Conservation (phyloP, 2,113 vertebrate species). For the Xenus cinereus region DNA sequence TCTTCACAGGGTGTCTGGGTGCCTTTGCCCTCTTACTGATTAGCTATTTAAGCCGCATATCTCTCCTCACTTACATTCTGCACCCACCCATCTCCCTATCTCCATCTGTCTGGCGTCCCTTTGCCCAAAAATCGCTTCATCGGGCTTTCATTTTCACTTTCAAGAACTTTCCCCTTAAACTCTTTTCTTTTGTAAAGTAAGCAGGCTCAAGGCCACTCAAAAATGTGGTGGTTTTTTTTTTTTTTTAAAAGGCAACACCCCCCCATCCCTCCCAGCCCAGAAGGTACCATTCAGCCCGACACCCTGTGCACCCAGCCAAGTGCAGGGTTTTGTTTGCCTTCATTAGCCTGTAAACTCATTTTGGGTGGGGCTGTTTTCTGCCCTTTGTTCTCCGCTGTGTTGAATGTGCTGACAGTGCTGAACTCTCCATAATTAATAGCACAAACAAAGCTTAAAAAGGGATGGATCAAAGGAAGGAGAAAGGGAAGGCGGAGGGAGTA, state of each 20-base stretch:
- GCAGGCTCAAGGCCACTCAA: background rate
- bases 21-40: slow-evolving; percentile 56
- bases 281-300: slow-evolving; percentile 13
- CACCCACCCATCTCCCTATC: slow-evolving; percentile 30
- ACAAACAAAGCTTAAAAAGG: slow-evolving; percentile 42
- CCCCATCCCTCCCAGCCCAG: background rate
- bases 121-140: slow-evolving; percentile 19
- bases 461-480: slow-evolving; percentile 49
- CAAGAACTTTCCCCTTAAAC: slow-evolving; percentile 11
- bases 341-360: slow-evolving; percentile 63
- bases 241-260: background rate
- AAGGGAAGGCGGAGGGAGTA: slow-evolving; percentile 45
- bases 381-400: slow-evolving; percentile 54
- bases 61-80: slow-evolving; percentile 28
- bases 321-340: slow-evolving; percentile 58
- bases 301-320: slow-evolving; percentile 8
- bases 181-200: background rate
- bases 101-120: slow-evolving; percentile 49
- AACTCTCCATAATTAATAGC: slow-evolving; percentile 63
- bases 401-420: slow-evolving; percentile 61
- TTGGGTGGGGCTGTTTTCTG: slow-evolving; percentile 60
- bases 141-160: slow-evolving; percentile 37
- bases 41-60: slow-evolving; percentile 43
- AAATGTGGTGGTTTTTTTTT: background rate
- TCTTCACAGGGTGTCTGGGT: slow-evolving; percentile 62